Evolutionary conservation across 2,113 vertebrate genomes (phyloP).

Genomic region (Anarhynchus alexandrinus): DNA sequence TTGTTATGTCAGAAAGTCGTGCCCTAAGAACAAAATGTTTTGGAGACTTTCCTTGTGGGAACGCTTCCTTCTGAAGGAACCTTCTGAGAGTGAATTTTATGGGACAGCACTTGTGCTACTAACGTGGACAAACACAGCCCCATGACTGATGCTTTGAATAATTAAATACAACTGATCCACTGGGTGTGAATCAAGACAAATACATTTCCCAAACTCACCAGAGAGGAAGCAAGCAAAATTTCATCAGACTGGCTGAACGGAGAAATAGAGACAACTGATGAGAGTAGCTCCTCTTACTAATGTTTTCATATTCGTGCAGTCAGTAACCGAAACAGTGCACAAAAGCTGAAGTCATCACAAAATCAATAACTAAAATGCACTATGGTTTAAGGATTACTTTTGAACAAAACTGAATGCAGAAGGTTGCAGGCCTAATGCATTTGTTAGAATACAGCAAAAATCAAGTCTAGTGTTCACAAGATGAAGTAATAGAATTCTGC

Average conservation of each 20-base stretch:
- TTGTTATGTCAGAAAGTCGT: neutral
- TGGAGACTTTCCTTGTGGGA: neutral
- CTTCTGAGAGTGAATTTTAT: neutral
- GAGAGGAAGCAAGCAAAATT: neutral
- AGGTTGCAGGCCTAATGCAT: neutral
- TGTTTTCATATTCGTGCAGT: neutral
- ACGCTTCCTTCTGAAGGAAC: neutral
- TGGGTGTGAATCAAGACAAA: neutral
- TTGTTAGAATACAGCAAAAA: neutral
- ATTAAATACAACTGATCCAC: neutral
- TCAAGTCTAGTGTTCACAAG: neutral
- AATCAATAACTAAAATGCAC: neutral
- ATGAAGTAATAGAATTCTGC: neutral
- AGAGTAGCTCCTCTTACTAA: neutral
- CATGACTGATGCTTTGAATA: neutral
- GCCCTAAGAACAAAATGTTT: neutral
- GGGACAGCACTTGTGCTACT: neutral
- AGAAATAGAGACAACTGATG: neutral
- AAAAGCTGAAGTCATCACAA: neutral
- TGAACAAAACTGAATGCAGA: neutral
- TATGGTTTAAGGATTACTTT: neutral
- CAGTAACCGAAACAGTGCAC: neutral
- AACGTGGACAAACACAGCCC: neutral
- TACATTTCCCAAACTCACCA: neutral
- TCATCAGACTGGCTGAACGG: neutral